A percentile compares a stretch with the other conserved stretches of the same genome.
Evolutionary conservation across 2,113 vertebrate species (phyloP).

Genomic region (Pogonocichla stellata): DNA sequence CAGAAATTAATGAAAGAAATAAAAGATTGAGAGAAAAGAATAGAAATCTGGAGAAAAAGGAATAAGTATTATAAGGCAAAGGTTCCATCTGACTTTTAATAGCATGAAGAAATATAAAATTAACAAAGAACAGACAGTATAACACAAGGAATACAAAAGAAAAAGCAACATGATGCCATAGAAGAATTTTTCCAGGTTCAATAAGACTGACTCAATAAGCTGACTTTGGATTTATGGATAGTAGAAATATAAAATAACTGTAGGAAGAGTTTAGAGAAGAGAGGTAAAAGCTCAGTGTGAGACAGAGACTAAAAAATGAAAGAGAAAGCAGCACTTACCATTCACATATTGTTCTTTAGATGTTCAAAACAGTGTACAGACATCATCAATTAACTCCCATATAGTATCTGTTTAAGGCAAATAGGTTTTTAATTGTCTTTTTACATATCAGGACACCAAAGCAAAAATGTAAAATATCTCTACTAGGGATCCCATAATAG

Average conservation of each 20-base stretch:
- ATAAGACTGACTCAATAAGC: neutral
- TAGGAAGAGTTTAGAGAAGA: neutral
- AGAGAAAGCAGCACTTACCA: neutral
- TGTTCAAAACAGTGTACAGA: neutral
- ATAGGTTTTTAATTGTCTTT: neutral
- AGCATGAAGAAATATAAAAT: neutral
- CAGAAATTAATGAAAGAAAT: neutral
- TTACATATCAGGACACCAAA: neutral
- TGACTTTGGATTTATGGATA: neutral
- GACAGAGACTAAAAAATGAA: neutral
- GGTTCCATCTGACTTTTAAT: neutral
- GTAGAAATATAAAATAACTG: neutral
- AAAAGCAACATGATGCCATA: neutral
- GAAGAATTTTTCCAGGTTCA: neutral
- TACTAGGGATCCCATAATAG: neutral
- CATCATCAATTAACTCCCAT: neutral
- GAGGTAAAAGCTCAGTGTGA: neutral
- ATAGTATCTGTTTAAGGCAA: neutral
- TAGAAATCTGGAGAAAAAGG: neutral
- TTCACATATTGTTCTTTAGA: neutral
- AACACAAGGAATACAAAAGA: neutral
- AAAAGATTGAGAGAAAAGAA: neutral
- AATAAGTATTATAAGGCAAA: neutral
- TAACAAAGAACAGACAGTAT: neutral
- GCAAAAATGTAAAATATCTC: neutral